Evolutionary conservation across 2,113 vertebrate genomes (phyloP), one percentile per base, ranked within the genome.

Genomic region (Centropus unirufus): DNA sequence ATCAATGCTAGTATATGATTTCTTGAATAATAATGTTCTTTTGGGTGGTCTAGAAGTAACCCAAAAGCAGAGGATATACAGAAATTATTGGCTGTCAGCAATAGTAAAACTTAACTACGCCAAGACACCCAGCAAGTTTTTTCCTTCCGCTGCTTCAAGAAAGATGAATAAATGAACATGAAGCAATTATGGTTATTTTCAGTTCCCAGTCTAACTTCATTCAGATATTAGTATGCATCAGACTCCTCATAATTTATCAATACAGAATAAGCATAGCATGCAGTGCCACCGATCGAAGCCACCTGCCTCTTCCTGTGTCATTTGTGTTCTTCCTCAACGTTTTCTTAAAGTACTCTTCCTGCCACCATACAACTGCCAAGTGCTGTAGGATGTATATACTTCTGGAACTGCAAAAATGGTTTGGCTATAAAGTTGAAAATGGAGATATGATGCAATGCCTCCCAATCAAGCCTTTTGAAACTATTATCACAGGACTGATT

Each of bases 401-500:
- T 87, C 87, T 51, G 40, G 69, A 93, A 70, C 51, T 72, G 55
- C 13, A 10, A 55, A 94, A 78, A 54, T 58, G 20, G 12, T 55
- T 93, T 70, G 57, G 29, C 13, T 73, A n/a, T 42, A 23, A 92
- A 83, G 22, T 47, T 57, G 42, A 80, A 91, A 79, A 74, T 57
- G 23, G 44, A 80, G 20, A 46, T 88, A 52, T 77, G 46, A 79
- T 90, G 61, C 72, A 83, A 55, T 22, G 61, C 54, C 61, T 74
- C 17, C 59, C 67, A 74, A 22, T 90, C 66, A 81, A 64, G 58
- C 29, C 26, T 29, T 52, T 91, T 44, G 90, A 80, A 96, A 92
- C 87, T 92, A 77, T 90, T 93, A 68, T 91, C 66, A 51, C 40
- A n/a, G 36, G 73, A 61, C 40, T 62, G 94, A 97, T 94, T 97